Percentiles rank a stretch among this genome's conserved stretches.
These are phyloP conservation scores for Dasypolia templi DNA, from an alignment of 2,888 invertebrate species.

Conservation along the genomic window DNA sequence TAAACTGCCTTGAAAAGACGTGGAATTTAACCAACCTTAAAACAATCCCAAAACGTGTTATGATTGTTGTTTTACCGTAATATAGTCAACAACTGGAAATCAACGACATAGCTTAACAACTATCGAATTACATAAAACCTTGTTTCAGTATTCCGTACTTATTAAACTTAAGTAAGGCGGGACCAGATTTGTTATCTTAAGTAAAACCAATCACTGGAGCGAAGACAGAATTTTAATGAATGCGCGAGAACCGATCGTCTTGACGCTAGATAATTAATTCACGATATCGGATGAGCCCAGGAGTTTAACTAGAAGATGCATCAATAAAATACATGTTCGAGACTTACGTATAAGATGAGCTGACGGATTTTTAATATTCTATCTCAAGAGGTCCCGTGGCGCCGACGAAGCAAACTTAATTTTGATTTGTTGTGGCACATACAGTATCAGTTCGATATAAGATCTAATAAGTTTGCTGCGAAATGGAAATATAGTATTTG, in stretches of 20 bases:
- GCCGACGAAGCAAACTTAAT: constrained; percentile 28
- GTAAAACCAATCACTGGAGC: constrained; percentile 74
- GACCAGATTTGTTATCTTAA: constrained; percentile 74
- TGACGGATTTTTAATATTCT: constrained; percentile 30
- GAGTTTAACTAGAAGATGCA: constrained; percentile 46
- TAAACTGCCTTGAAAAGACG: constrained; percentile 16
- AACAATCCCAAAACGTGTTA: constrained; percentile 46
- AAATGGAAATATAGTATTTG: too few relatives aligned
- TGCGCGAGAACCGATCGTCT: constrained; percentile 69
- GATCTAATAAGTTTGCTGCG: background rate
- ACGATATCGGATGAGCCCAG: constrained; percentile 55
- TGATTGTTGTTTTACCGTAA: constrained; percentile 36
- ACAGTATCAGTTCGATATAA: background rate
- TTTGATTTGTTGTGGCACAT: constrained; percentile 22
- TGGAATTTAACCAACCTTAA: constrained; percentile 20
- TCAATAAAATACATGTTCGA: constrained; percentile 29
- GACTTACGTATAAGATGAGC: constrained; percentile 1
- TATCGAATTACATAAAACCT: constrained; percentile 47
- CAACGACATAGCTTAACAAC: constrained; percentile 34
- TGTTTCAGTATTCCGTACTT: constrained; percentile 48
- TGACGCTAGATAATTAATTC: constrained; percentile 73
- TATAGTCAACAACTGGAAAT: constrained; percentile 35
- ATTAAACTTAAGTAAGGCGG: constrained; percentile 55
- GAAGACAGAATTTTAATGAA: constrained; percentile 81
- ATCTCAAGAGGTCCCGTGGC: constrained; percentile 7